These are phyloP conservation scores for Lasioglossum lativentre DNA, from an alignment of 2,888 invertebrate genomes.

Conservation along the genomic window DNA sequence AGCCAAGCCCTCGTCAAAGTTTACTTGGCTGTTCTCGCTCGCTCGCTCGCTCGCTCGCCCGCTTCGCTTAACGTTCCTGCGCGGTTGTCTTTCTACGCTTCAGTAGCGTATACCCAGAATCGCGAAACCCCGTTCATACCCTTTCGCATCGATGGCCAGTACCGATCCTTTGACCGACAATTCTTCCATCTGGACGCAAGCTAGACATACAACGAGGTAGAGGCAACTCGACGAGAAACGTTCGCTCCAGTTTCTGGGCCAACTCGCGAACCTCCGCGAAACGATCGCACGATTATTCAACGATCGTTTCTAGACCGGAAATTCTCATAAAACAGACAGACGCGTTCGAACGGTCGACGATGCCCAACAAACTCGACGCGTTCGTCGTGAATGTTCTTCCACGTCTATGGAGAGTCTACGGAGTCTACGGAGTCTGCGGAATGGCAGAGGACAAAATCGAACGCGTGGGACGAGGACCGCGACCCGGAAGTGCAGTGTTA, in stretches of 20 bases:
- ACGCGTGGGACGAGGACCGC: slow-evolving; percentile 21
- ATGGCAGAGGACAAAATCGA: no score
- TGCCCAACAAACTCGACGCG: not conserved
- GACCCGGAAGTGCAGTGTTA: slow-evolving; percentile 54
- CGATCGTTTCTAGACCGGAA: not conserved
- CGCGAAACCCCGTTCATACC: slow-evolving; percentile 28
- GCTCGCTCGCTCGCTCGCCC: slow-evolving; percentile 28
- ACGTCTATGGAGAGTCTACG: no score
- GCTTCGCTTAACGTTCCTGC: slow-evolving; percentile 65
- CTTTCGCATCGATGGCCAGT: not conserved
- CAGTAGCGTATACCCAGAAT: slow-evolving; percentile 51
- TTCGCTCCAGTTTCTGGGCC: not conserved
- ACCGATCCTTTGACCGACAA: not conserved
- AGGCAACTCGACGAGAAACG: not conserved
- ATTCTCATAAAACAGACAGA: not conserved
- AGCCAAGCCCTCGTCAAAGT: slow-evolving; percentile 70
- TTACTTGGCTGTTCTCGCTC: slow-evolving; percentile 63
- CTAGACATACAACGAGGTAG: not conserved
- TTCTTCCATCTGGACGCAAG: not conserved
- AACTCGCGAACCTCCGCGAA: not conserved
- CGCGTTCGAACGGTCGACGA: not conserved
- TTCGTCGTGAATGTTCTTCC: no score
- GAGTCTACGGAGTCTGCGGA: no score
- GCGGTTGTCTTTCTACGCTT: slow-evolving; percentile 55
- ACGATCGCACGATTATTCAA: not conserved